Percentiles rank a stretch among this genome's conserved stretches.
Conservation (phyloP, 2,888 invertebrate genomes). For the Anodontia alba region DNA sequence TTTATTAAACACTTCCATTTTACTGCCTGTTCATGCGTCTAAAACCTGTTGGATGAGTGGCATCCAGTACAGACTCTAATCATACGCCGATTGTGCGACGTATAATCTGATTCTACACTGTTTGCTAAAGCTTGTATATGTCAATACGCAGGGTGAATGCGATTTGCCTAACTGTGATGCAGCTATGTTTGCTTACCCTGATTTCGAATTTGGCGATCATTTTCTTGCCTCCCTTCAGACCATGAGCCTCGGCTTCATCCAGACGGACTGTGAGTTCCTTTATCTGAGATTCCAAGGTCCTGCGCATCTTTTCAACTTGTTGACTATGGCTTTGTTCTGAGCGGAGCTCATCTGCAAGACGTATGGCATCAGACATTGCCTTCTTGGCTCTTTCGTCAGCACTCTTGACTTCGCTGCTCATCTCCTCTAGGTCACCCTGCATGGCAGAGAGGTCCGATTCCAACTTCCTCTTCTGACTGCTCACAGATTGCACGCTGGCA, state of each 20-base stretch:
- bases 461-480: slow-evolving; percentile 99
- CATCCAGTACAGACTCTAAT: no score
- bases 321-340: slow-evolving; percentile 99
- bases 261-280: slow-evolving; percentile 97
- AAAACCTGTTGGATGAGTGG: no score
- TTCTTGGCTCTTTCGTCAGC: slow-evolving; percentile 92
- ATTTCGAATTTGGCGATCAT: slow-evolving; percentile 99
- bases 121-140: no score
- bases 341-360: slow-evolving; percentile 99
- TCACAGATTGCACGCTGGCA: slow-evolving; percentile 96
- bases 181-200: slow-evolving; percentile 81
- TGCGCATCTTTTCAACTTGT: slow-evolving; percentile 99
- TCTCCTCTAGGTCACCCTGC: slow-evolving; percentile 91
- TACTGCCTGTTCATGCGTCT: no score
- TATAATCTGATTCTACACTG: no score
- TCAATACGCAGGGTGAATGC: no score
- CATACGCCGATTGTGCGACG: no score
- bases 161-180: no score
- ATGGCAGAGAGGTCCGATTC: slow-evolving; percentile 99
- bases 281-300: slow-evolving; percentile 98
- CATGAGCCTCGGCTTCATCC: slow-evolving; percentile 98
- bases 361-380: slow-evolving; percentile 92
- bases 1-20: no score
- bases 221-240: slow-evolving; percentile 99
- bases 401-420: slow-evolving; percentile 99